Base-by-base conservation (phyloP, 2,113 vertebrate species). In the Sula dactylatra region DNA sequence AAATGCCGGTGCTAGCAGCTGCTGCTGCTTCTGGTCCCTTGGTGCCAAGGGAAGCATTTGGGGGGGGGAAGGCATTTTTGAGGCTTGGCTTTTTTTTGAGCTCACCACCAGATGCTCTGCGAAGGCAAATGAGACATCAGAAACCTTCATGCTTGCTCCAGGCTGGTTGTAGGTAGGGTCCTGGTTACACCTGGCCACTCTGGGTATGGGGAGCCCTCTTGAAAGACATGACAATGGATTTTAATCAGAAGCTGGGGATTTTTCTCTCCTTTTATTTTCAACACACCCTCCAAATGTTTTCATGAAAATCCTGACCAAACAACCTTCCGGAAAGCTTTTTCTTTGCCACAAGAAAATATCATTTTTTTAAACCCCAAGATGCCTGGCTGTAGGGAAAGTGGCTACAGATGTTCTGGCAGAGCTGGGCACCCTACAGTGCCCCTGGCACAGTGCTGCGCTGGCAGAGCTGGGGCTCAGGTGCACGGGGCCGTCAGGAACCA, bases 31-130 rank as follows among this genome's bases (percentile, higher is more conserved):
- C 50, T 4, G 26, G 8, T 11, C 25, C 49, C 49, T 38, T 3
- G 2, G 42, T 6, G 1, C 50, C 3, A 4, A 1, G 6, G 55
- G 56, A 71, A 90, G 52, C 1, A 7, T 3, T 18, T 4, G 0
- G 16, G 8, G 38, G 64, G 24, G 1, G 16, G 1, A n/a, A n/a
- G n/a, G n/a, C n/a, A 20, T 29, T 58, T 54, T 49, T 0, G 0
- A 65, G 45, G 61, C 15, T 95, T 55, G 15, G 5, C 0, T 4
- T 62, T 45, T n/a, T 85, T 24, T 17, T 2, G 4, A 47, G 42
- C 62, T 59, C 20, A 4, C 16, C 5, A 17, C 36, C n/a, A 24
- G 87, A 55, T 0, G 1, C 6, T 40, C 59, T 5, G 36, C 0
- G 3, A 34, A 38, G 76, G 54, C 49, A 18, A 20, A 86, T 2